Conservation (phyloP, 2,888 invertebrate genomes). For the Xestia c-nigrum region DNA sequence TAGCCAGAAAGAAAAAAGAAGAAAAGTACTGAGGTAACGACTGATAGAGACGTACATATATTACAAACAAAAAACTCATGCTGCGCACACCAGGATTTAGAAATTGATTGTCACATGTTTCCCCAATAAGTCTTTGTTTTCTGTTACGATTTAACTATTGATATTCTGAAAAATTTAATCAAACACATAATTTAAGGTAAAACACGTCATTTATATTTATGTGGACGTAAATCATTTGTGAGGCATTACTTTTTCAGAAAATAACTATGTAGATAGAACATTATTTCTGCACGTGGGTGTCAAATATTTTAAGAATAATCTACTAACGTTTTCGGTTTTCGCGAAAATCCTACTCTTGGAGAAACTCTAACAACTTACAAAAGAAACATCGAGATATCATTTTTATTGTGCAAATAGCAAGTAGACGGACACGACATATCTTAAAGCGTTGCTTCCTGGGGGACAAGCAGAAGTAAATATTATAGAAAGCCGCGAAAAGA, state of each 20-base stretch:
- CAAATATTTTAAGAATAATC: slow-evolving; percentile 43
- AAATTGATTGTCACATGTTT: background rate
- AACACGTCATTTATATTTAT: background rate
- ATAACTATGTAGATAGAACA: background rate
- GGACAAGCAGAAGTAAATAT: slow-evolving; percentile 43
- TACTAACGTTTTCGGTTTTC: slow-evolving; percentile 31
- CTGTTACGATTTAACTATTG: background rate
- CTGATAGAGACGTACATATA: background rate
- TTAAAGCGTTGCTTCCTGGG: slow-evolving; percentile 48
- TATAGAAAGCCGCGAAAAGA: background rate
- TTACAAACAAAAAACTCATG: background rate
- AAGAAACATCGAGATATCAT: slow-evolving; percentile 48
- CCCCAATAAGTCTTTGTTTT: background rate
- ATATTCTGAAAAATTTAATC: background rate
- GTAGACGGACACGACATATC: slow-evolving; percentile 39
- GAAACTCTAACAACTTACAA: slow-evolving; percentile 22
- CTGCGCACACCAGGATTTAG: background rate
- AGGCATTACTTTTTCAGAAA: background rate
- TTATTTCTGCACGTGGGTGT: background rate
- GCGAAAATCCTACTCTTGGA: slow-evolving; percentile 40
- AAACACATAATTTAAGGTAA: background rate
- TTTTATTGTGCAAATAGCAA: slow-evolving; percentile 58
- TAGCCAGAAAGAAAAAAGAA: no score
- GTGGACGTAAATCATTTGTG: background rate
- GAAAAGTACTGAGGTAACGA: background rate